A percentile compares a stretch with the other conserved stretches of the same genome.
phyloP scores from a whole-genome alignment of 2,113 vertebrate genomes.

The Lates calcarifer region DNA sequence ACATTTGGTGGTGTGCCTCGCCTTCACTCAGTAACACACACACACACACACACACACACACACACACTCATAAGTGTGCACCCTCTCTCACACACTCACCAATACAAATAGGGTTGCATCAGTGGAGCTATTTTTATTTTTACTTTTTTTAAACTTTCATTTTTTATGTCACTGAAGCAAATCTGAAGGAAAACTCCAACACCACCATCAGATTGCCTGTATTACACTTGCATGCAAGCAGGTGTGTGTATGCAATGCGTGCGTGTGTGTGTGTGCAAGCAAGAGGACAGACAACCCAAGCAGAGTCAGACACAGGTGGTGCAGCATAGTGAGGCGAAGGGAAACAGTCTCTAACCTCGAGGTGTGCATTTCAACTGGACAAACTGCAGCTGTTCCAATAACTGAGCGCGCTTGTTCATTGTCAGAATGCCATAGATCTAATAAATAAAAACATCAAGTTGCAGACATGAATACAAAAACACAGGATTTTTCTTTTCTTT shows the following conservation, averaged over 20 bases:
- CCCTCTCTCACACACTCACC: slow-evolving; percentile 10
- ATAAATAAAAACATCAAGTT: slow-evolving; percentile 85
- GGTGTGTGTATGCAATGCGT: slow-evolving; percentile 30
- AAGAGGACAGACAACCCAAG: slow-evolving; percentile 76
- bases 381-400: slow-evolving; percentile 90
- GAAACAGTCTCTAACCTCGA: slow-evolving; percentile 87
- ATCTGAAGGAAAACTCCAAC: slow-evolving; percentile 43
- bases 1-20: slow-evolving; percentile 24
- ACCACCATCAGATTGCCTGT: slow-evolving; percentile 49
- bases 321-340: slow-evolving; percentile 74
- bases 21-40: slow-evolving; percentile 26
- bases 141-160: no score
- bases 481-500: slow-evolving; percentile 19
- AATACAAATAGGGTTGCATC: slow-evolving; percentile 25
- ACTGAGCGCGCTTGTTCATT: slow-evolving; percentile 89
- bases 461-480: slow-evolving; percentile 77
- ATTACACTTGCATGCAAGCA: slow-evolving; percentile 48
- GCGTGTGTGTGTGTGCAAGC: slow-evolving; percentile 43
- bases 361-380: slow-evolving; percentile 89
- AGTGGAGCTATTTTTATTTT: slow-evolving; percentile 22
- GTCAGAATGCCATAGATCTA: slow-evolving; percentile 91
- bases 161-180: slow-evolving; percentile 24
- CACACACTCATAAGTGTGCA: slow-evolving; percentile 6
- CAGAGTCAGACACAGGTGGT: slow-evolving; percentile 74
- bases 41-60: slow-evolving; percentile 10